Evolutionary conservation across 2,797 vertebrate species (phyloP), one percentile per base, ranked within the genome.

Genomic region (Lepilemur ruficaudatus): DNA sequence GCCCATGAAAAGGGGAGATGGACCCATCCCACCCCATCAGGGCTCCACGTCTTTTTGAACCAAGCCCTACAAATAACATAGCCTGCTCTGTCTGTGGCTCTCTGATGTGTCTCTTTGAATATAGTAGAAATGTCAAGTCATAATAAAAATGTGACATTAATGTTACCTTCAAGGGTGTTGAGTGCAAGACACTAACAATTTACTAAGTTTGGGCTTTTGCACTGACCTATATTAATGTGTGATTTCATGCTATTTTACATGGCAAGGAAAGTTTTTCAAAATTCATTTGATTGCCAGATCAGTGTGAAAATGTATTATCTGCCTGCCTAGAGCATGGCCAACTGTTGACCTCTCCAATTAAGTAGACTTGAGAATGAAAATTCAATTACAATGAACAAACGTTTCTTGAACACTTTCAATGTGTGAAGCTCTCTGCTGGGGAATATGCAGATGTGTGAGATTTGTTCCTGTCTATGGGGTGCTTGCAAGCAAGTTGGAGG

Each of bases 301-400:
- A 94, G 97, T 97, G 96, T 96, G 96, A 96, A 98, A 97, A 97
- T 87, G 81, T 94, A 97, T 97, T 98, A 97, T 96, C 92, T 93
- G 96, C 85, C 73, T 92, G 91, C 91, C 84, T 97, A 91, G 90
- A 98, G 97, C 95, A 93, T 93, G 92, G 93, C 52, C 93, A 96
- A 97, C 92, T 95, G 59, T 59, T 97, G 97, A 97, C 96, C 97
- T 96, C 79, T 80, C 89, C 94, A 97, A 97, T 98, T 97, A 98
- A 94, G 89, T 23, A 84, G 72, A 89, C 73, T 92, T 75, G 57
- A 96, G 95, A 96, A 92, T 93, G 93, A 96, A 97, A 97, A 97
- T 96, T 96, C 94, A 96, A 95, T 97, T 97, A 98, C n/a, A 97
- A 93, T n/a, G 95, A 97, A 93, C 92, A 97, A 95, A 97, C 3